A percentile compares a stretch with the other conserved stretches of the same genome.
phyloP scores from a whole-genome alignment of 2,797 vertebrate genomes.

The Pipistrellus pipistrellus region DNA sequence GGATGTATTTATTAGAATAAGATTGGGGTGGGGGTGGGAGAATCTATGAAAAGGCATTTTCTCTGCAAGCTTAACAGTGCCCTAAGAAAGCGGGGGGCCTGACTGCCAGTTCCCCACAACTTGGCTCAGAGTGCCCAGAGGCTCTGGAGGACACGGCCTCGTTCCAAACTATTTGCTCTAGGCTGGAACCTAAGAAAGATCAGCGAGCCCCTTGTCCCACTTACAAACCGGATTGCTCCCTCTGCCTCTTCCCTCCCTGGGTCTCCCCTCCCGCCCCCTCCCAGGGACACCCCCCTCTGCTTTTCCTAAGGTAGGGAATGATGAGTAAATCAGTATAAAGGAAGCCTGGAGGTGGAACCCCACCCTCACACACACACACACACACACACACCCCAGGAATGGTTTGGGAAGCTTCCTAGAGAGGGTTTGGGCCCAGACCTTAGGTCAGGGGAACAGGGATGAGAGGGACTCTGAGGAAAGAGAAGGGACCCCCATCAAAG shows the following conservation, averaged over 20 bases:
- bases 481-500: background rate
- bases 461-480: background rate
- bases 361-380: no score
- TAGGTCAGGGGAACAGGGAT: background rate
- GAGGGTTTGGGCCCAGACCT: background rate
- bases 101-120: background rate
- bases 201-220: background rate
- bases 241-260: background rate
- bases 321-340: background rate
- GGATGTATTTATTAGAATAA: conserved; percentile 90
- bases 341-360: background rate
- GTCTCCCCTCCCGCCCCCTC: background rate
- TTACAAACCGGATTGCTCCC: background rate
- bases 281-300: background rate
- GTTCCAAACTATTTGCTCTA: conserved; percentile 12
- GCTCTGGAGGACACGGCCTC: background rate
- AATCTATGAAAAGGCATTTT: conserved; percentile 79
- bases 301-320: background rate
- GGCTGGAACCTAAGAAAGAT: background rate
- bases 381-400: background rate
- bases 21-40: conserved; percentile 72
- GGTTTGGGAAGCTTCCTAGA: background rate
- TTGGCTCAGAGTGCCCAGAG: background rate
- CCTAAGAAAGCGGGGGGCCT: conserved; percentile 15
- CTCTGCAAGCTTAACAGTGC: conserved; percentile 62